Conservation (phyloP, 2,888 invertebrate species). For the Hedya salicella region DNA sequence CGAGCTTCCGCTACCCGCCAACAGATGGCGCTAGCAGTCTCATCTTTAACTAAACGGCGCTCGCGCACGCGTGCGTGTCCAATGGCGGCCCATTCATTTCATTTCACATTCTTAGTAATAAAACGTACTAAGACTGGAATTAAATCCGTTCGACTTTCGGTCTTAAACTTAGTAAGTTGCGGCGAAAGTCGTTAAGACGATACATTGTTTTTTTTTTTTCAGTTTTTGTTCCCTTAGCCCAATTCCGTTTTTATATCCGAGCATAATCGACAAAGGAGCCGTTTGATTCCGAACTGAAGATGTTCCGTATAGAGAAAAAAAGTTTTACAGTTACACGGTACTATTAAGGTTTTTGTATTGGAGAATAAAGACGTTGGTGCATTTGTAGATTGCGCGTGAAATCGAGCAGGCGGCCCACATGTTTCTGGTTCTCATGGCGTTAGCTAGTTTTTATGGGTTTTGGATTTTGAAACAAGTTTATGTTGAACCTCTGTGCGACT, state of each 20-base stretch:
- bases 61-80: conserved; percentile 59
- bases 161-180: background rate
- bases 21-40: conserved; percentile 51
- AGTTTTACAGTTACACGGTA: conserved; percentile 58
- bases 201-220: conserved; percentile 54
- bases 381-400: conserved; percentile 47
- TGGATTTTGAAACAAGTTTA: background rate
- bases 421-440: conserved; percentile 12
- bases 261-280: conserved; percentile 75
- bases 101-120: conserved; percentile 37
- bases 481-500: background rate
- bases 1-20: conserved; percentile 35
- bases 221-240: conserved; percentile 69
- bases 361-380: conserved; percentile 37
- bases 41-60: conserved; percentile 42
- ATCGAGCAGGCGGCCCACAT: conserved; percentile 30
- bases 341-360: conserved; percentile 34
- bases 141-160: conserved; percentile 1
- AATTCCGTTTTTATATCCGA: conserved; percentile 76
- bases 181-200: conserved; percentile 1
- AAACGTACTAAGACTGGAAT: background rate
- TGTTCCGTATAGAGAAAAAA: conserved; percentile 57
- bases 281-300: conserved; percentile 66
- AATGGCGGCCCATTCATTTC: conserved; percentile 58
- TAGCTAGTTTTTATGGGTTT: background rate